A percentile compares a stretch with the other conserved stretches of the same genome.
These are phyloP conservation scores for Tinamus guttatus DNA, from an alignment of 2,113 vertebrate species.

Conservation along the genomic window DNA sequence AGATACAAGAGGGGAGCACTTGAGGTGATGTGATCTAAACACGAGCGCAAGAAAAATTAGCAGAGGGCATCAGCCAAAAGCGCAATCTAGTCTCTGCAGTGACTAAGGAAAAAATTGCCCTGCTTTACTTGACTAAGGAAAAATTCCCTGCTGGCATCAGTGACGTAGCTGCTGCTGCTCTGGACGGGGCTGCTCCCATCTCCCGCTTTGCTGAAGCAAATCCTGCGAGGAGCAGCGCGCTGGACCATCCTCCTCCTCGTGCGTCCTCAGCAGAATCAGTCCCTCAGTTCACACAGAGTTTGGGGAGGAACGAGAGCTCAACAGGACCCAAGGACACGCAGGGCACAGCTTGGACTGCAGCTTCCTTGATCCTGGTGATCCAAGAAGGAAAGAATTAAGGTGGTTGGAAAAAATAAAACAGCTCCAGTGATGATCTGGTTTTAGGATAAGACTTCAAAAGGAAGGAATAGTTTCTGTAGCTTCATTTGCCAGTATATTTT, in stretches of 20 bases:
- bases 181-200: neutral
- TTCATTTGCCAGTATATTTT: neutral
- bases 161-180: neutral
- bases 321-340: neutral
- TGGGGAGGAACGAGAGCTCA: neutral
- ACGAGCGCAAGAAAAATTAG: neutral
- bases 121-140: neutral
- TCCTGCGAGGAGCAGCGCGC: neutral
- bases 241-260: neutral
- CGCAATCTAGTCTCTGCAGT: neutral
- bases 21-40: neutral
- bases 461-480: neutral
- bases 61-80: neutral
- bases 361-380: neutral
- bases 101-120: neutral
- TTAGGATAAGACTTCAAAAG: neutral
- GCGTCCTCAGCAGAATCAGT: neutral
- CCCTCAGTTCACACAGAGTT: neutral
- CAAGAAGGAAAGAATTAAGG: neutral
- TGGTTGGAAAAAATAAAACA: neutral
- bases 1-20: neutral
- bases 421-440: neutral
- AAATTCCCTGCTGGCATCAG: neutral
- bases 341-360: neutral
- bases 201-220: neutral